These are phyloP conservation scores for Aphaenogaster floridana DNA, from an alignment of 1,140 invertebrate species.

Conservation along the genomic window DNA sequence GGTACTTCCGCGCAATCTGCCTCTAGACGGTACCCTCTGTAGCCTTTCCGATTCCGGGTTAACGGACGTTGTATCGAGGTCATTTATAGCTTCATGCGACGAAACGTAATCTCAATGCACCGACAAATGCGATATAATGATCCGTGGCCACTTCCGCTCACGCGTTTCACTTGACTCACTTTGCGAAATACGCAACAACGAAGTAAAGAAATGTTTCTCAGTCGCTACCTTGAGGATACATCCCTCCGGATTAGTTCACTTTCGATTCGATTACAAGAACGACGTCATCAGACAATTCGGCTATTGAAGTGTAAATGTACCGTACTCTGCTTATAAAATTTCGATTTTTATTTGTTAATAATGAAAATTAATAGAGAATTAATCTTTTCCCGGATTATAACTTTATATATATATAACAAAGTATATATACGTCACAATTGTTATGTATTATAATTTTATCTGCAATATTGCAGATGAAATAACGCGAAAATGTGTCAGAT, in stretches of 20 bases:
- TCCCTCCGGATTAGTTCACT: neutral
- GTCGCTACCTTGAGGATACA: neutral
- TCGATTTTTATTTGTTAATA: neutral
- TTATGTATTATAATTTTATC: neutral
- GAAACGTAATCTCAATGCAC: slow-evolving; percentile 24
- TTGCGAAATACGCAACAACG: neutral
- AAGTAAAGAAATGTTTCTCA: neutral
- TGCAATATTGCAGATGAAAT: neutral
- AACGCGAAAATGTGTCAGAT: neutral
- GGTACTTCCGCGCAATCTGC: neutral
- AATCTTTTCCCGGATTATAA: neutral
- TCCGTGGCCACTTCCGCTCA: slow-evolving; percentile 1
- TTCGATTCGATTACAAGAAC: neutral
- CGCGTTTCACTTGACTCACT: neutral
- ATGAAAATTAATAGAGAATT: neutral
- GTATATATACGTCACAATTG: neutral
- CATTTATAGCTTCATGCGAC: slow-evolving; percentile 29
- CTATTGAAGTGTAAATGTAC: neutral
- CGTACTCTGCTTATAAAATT: neutral
- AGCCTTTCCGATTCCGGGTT: slow-evolving; percentile 7
- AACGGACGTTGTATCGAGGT: slow-evolving; percentile 40
- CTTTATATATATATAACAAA: neutral
- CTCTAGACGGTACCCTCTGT: neutral
- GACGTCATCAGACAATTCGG: neutral
- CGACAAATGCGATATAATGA: slow-evolving; percentile 52